These are phyloP conservation scores for Lacerta agilis DNA, from an alignment of 2,797 vertebrate species.

Conservation along the genomic window DNA sequence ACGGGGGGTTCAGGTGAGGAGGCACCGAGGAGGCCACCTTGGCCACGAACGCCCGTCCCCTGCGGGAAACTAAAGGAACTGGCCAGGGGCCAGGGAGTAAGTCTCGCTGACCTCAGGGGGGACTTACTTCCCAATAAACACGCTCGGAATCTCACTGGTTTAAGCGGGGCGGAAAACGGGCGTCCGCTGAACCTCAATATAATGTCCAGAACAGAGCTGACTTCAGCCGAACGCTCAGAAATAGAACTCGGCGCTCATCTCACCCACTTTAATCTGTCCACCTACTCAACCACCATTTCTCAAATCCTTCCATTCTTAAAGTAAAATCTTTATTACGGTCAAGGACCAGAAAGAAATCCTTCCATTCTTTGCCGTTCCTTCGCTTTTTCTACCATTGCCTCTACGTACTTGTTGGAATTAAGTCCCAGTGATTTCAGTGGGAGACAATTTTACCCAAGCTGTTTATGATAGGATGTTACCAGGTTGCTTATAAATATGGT, in stretches of 20 bases:
- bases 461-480: background rate
- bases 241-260: background rate
- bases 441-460: background rate
- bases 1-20: slow-evolving; percentile 75
- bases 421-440: background rate
- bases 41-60: background rate
- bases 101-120: background rate
- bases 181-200: no score
- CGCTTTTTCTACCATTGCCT: no score
- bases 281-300: background rate
- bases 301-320: no score
- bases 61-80: no score
- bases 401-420: background rate
- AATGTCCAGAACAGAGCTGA: background rate
- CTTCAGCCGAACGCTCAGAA: background rate
- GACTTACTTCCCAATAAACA: background rate
- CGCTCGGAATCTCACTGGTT: no score
- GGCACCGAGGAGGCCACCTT: slow-evolving; percentile 14
- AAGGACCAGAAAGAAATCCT: no score
- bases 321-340: no score
- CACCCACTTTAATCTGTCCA: background rate
- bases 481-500: background rate
- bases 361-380: no score
- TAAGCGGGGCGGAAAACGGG: background rate
- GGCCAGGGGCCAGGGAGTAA: no score